Evolutionary conservation across 1,140 invertebrate species (phyloP), one percentile per base, ranked within the genome.

Genomic region (Bombus sibiricus): DNA sequence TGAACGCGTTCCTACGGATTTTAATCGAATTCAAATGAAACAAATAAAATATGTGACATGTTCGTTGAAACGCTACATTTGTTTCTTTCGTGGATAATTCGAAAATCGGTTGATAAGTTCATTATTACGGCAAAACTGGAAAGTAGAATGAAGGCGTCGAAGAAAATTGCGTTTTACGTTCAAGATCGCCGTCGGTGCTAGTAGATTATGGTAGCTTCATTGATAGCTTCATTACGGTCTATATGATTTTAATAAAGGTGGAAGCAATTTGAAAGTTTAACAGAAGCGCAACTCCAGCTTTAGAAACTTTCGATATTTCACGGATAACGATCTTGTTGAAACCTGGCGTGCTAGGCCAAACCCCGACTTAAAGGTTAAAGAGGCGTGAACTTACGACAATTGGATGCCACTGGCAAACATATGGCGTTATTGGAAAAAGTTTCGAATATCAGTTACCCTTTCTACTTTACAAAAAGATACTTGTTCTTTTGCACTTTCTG

Each of bases 341-440:
- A 82, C 75, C 78, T 57, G 59, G 69, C 25, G 59, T 32, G 64
- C 86, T 47, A 25, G 79, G 32, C 41, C 43, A 32, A 59, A 13
- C 12, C 9, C 34, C 4, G 69, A 78, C 69, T 85, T 85, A 79
- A 85, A 80, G 78, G 85, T 85, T 89, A 90, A 87, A 66, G 69
- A 87, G 82, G 85, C 75, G 88, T 82, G 82, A 90, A 90, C 89
- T 87, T 90, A 82, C 87, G 88, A 86, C 87, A 90, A 90, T 90
- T 90, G 89, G 74, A 89, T 82, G 74, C 85, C 85, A 89, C 57
- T 39, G 71, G 69, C 66, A 89, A 90, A 90, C 77, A 73, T 86
- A 90, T 81, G 74, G 80, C 82, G 81, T 79, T 89, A 90, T 89
- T 64, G 74, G 69, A 75, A 71, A 83, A 90, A 85, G 71, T 90